phyloP scores from a whole-genome alignment of 2,888 invertebrate species.

The Cosmorhoe ocellata region DNA sequence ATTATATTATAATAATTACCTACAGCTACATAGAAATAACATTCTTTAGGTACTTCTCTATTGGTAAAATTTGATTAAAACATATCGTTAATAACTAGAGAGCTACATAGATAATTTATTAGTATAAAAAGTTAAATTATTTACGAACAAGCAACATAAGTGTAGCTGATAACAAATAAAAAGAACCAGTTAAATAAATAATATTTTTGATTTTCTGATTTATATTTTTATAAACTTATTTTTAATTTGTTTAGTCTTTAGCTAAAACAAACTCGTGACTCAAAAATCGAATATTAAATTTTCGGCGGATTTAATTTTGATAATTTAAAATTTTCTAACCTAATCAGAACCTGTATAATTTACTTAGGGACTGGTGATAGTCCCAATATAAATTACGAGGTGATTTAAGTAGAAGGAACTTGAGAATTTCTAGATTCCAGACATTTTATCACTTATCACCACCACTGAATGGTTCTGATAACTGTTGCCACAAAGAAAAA shows the following conservation, averaged over 20 bases:
- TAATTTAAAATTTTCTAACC: constrained; percentile 64
- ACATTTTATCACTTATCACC: constrained; percentile 73
- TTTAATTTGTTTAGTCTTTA: constrained; percentile 44
- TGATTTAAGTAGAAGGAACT: constrained; percentile 81
- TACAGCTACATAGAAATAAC: constrained; percentile 50
- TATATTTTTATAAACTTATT: constrained; percentile 25
- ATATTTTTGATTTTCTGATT: constrained; percentile 14
- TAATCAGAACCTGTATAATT: constrained; percentile 84
- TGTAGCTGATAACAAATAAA: constrained; percentile 29
- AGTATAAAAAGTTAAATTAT: constrained; percentile 10
- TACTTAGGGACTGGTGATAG: constrained; percentile 64
- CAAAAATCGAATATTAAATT: constrained; percentile 55
- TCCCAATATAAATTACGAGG: constrained; percentile 81
- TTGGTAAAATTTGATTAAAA: constrained; percentile 43
- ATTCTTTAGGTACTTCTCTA: constrained; percentile 58
- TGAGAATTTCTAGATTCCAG: constrained; percentile 61
- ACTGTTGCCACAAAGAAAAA: constrained; percentile 61
- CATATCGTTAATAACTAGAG: constrained; percentile 47
- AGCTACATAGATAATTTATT: constrained; percentile 44
- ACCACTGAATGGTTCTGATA: constrained; percentile 79
- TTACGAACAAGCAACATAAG: constrained; percentile 20
- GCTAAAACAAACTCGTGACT: constrained; percentile 58
- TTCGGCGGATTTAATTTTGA: constrained; percentile 59
- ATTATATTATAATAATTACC: constrained; percentile 35
- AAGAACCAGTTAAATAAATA: constrained; percentile 15